A percentile compares a stretch with the other conserved stretches of the same genome.
These are phyloP conservation scores for Drosophila tristis DNA, from an alignment of 1,140 invertebrate genomes.

Conservation along the genomic window DNA sequence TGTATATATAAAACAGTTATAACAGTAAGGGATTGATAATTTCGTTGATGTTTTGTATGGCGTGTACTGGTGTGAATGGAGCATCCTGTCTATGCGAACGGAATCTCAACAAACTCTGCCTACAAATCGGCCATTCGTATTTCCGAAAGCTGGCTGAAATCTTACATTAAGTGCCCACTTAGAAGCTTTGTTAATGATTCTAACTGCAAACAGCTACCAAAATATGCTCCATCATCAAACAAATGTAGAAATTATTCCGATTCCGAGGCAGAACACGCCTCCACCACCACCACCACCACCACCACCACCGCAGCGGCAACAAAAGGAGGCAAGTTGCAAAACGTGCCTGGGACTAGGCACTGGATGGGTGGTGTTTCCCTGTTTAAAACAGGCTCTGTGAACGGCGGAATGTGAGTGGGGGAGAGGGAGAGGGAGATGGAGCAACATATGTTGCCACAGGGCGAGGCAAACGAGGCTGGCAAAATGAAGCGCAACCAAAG, in stretches of 20 bases:
- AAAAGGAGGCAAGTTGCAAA: slow-evolving; percentile 32
- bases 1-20: slow-evolving; percentile 5
- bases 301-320: background rate
- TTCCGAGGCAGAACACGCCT: slow-evolving; percentile 50
- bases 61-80: background rate
- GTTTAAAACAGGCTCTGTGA: slow-evolving; percentile 19
- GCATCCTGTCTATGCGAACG: background rate
- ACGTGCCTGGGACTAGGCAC: slow-evolving; percentile 53
- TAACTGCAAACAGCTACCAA: slow-evolving; percentile 42
- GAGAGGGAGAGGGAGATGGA: slow-evolving; percentile 28
- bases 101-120: background rate
- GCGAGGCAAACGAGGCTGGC: slow-evolving; percentile 39
- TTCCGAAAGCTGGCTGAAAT: background rate
- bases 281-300: too few species aligned
- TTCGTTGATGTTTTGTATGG: slow-evolving; percentile 11
- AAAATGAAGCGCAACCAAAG: slow-evolving; percentile 79
- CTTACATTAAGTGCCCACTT: slow-evolving; percentile 42
- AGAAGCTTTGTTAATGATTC: slow-evolving; percentile 61
- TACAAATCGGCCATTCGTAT: background rate
- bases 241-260: slow-evolving; percentile 78
- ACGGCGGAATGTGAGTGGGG: background rate
- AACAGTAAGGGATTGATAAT: slow-evolving; percentile 20
- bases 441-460: slow-evolving; percentile 76
- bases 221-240: slow-evolving; percentile 69
- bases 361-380: slow-evolving; percentile 22